Base-by-base conservation (phyloP, 2,888 invertebrate genomes). In the Leptinotarsa peninsularis region DNA sequence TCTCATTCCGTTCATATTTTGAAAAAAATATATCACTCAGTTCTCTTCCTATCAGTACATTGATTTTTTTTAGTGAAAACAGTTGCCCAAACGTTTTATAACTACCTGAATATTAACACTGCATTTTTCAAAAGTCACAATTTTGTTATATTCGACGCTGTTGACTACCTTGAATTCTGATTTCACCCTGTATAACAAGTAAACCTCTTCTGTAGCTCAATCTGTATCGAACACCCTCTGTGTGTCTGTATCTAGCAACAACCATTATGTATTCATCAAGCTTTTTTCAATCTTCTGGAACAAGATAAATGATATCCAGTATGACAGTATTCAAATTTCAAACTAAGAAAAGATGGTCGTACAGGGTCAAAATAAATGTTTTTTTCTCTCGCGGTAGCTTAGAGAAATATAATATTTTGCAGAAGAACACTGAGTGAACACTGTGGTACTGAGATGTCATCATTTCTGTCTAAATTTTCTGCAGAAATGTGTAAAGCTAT, bases 141-240 rank as follows among this genome's bases (percentile, higher is more conserved):
- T 43, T 43, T 43, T 43, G 43, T 43, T 13, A 43, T 13, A 10
- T 10, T 43, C 10, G 13, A 13, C 43, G 10, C 10, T 13, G 43
- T 43, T 43, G 3, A 43, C 10, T 13, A 10, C 17, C 10, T 17
- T 23, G 18, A 21, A 23, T 27, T 27, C 23, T 27, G 60, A 15
- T 0, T 13, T 10, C 60, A 60, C 27, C 14, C 60, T 60, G 60
- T 60, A 60, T 13, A 23, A 27, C 23, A 27, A 60, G 15, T 17
- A 67, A 67, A 70, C 49, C 49, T 74, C 18, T 70, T 23, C 23
- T 58, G 58, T 58, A 58, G 23, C 21, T 58, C n/a, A 14, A 63
- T 17, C 4, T 63, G 63, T 63, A 63, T 63, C 43, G 33, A 63
- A 63, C 63, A 63, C 33, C 63, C 63, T 4, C 23, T 23, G 43